Conservation (phyloP, 2,888 invertebrate genomes). For the Ectemnius lituratus region DNA sequence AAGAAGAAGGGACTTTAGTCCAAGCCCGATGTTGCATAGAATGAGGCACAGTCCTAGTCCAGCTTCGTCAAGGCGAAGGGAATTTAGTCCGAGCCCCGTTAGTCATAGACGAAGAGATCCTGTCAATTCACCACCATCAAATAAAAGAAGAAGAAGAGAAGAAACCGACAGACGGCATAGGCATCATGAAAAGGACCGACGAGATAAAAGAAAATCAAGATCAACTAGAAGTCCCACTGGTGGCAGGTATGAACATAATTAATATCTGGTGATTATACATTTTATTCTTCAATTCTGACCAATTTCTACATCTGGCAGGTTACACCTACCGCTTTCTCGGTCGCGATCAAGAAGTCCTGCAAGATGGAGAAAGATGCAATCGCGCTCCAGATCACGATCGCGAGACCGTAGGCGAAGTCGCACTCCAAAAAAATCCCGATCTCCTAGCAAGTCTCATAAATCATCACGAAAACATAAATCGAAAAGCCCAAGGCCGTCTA, state of each 20-base stretch:
- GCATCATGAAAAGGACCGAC: constrained; percentile 78
- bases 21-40: constrained; percentile 66
- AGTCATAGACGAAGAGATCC: constrained; percentile 68
- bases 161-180: constrained; percentile 77
- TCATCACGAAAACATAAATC: constrained; percentile 78
- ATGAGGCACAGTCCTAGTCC: constrained; percentile 73
- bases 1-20: constrained; percentile 72
- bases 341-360: constrained; percentile 82
- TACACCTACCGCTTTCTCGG: constrained; percentile 71
- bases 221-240: constrained; percentile 69
- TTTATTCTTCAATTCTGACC: constrained; percentile 17
- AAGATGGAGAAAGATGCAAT: constrained; percentile 78
- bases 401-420: constrained; percentile 71
- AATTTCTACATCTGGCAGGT: constrained; percentile 42
- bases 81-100: constrained; percentile 70
- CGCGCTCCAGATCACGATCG: constrained; percentile 80
- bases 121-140: constrained; percentile 73
- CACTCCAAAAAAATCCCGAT: constrained; percentile 78
- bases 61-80: constrained; percentile 61
- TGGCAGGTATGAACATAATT: constrained; percentile 61
- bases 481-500: constrained; percentile 77
- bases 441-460: constrained; percentile 77
- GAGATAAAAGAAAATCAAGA: constrained; percentile 78
- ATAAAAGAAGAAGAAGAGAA: constrained; percentile 77
- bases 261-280: background rate